Percentiles rank a stretch among this genome's conserved stretches.
These are phyloP conservation scores for Platycheirus albimanus DNA, from an alignment of 2,888 invertebrate species.

Conservation along the genomic window DNA sequence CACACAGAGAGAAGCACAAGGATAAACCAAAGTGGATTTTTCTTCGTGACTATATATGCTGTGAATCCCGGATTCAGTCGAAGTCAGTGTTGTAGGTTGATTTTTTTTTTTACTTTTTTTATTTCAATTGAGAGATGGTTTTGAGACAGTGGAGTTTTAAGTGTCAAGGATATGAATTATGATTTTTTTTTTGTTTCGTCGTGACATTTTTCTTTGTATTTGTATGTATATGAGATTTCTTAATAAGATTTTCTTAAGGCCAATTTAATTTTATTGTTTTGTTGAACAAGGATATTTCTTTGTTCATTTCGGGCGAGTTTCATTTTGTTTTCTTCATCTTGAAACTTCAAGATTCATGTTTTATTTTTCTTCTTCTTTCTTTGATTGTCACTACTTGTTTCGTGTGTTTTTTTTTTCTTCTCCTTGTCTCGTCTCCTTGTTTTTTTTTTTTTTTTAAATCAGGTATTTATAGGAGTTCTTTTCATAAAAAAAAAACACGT, in stretches of 20 bases:
- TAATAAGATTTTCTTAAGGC: constrained; percentile 20
- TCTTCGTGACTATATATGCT: constrained; percentile 39
- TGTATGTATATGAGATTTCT: not conserved
- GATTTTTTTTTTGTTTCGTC: constrained; percentile 52
- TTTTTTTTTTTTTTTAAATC: not conserved
- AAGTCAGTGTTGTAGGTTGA: constrained; percentile 64
- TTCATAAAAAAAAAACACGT: constrained; percentile 8
- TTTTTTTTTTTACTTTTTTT: constrained; percentile 31
- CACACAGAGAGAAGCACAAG: constrained; percentile 36
- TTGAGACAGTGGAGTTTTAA: constrained; percentile 70
- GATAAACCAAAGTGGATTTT: constrained; percentile 38
- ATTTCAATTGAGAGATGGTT: constrained; percentile 64
- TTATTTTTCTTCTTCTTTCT: too few relatives aligned
- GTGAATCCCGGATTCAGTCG: constrained; percentile 42
- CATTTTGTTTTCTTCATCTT: too few relatives aligned
- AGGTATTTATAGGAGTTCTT: not conserved
- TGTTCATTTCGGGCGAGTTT: constrained; percentile 17
- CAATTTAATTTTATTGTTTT: constrained; percentile 29
- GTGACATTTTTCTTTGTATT: constrained; percentile 45
- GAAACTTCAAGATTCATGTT: constrained; percentile 1
- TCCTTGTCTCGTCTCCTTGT: too few relatives aligned
- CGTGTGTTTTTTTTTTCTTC: not conserved
- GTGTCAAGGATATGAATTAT: constrained; percentile 74
- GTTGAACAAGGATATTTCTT: constrained; percentile 20
- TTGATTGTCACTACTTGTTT: constrained; percentile 30